These are phyloP conservation scores for Anthopleura xanthogrammica DNA, from an alignment of 92 coral and sea anemone species.

Conservation along the genomic window DNA sequence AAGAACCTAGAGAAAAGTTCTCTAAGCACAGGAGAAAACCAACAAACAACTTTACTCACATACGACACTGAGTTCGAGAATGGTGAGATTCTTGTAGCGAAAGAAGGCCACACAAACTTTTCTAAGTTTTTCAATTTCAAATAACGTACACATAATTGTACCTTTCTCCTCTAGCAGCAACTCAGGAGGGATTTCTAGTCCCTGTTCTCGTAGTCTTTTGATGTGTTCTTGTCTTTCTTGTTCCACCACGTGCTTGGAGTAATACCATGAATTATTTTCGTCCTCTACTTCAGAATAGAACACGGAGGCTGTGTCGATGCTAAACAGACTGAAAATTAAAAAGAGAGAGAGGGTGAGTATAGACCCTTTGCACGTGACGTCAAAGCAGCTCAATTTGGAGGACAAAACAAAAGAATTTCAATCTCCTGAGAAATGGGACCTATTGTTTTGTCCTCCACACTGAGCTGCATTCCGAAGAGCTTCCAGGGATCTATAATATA, in stretches of 20 bases:
- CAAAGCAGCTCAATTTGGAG: too few species aligned
- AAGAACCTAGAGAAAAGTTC: too few species aligned
- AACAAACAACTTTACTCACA: too few species aligned
- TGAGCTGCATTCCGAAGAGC: background rate
- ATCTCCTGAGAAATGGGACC: too few species aligned
- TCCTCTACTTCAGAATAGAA: slow-evolving; percentile 80
- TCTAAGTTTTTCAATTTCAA: too few species aligned
- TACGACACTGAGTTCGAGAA: too few species aligned
- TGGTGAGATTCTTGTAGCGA: too few species aligned
- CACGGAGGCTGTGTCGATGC: slow-evolving; percentile 67
- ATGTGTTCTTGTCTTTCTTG: slow-evolving; percentile 70
- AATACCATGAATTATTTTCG: slow-evolving; percentile 82
- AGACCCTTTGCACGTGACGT: too few species aligned
- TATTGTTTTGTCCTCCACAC: too few species aligned
- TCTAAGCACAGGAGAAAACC: too few species aligned
- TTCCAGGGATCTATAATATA: background rate
- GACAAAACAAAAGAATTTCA: too few species aligned
- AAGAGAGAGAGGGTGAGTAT: background rate
- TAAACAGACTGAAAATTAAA: slow-evolving; percentile 60
- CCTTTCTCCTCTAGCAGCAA: slow-evolving; percentile 31
- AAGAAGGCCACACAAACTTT: background rate
- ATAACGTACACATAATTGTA: background rate
- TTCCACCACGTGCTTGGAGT: slow-evolving; percentile 87
- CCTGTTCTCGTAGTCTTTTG: slow-evolving; percentile 68
- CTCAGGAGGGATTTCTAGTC: slow-evolving; percentile 63